Evolutionary conservation across 2,888 invertebrate species (phyloP).

Genomic region (Acronicta leporina): DNA sequence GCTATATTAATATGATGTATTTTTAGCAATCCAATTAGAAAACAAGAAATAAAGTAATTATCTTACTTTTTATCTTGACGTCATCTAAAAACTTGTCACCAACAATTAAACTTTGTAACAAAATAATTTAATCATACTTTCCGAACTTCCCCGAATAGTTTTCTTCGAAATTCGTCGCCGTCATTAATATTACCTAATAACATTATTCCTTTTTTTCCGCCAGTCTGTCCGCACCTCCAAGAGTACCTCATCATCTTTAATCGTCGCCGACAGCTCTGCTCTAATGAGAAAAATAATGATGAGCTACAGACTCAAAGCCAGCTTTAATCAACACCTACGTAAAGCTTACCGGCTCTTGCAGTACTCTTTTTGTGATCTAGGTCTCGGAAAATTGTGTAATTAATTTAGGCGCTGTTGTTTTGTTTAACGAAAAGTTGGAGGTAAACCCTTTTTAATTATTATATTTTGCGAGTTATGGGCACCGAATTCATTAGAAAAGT

Average conservation of each 20-base stretch:
- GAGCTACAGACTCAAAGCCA: conserved; percentile 69
- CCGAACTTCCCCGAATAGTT: neutral
- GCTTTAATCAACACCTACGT: conserved; percentile 76
- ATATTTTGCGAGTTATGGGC: too few species aligned
- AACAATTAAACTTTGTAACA: neutral
- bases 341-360: conserved; percentile 22
- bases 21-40: neutral
- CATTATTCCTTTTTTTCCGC: conserved; percentile 26
- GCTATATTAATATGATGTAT: too few species aligned
- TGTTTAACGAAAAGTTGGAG: neutral
- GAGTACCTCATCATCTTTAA: conserved; percentile 76
- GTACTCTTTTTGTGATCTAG: conserved; percentile 37
- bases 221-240: conserved; percentile 60
- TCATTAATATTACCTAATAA: conserved; percentile 37
- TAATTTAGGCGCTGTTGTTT: conserved; percentile 24
- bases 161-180: neutral
- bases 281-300: conserved; percentile 88
- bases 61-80: neutral
- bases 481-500: too few species aligned
- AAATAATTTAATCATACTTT: conserved; percentile 2
- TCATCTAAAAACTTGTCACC: neutral
- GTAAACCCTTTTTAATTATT: neutral
- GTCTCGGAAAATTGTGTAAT: conserved; percentile 44
- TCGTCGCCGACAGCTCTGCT: conserved; percentile 77
- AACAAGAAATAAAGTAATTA: too few species aligned